These are phyloP conservation scores for Chaetodon auriga DNA, from an alignment of 2,113 vertebrate species.

Conservation along the genomic window DNA sequence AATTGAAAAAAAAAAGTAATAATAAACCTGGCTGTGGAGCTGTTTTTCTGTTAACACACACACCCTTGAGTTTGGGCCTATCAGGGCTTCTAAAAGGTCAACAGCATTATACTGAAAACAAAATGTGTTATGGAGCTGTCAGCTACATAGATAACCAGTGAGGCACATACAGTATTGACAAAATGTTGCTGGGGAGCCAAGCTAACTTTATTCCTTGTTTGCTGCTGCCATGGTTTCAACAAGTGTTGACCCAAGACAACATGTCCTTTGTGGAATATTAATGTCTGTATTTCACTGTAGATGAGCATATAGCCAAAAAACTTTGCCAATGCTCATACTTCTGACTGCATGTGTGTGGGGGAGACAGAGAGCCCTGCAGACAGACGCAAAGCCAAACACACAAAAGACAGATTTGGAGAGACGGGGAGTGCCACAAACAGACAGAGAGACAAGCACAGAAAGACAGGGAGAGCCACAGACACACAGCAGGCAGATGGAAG, in stretches of 20 bases:
- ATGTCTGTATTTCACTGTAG: constrained; percentile 28
- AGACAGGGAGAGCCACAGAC: constrained; percentile 68
- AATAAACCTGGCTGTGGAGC: constrained; percentile 11
- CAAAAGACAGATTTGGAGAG: constrained; percentile 67
- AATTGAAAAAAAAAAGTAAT: constrained; percentile 40
- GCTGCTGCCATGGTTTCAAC: constrained; percentile 39
- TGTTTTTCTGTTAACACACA: constrained; percentile 31
- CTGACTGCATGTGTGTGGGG: constrained; percentile 26
- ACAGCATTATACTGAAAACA: constrained; percentile 34
- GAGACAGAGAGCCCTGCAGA: constrained; percentile 50
- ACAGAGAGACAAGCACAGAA: constrained; percentile 63
- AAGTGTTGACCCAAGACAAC: constrained; percentile 34
- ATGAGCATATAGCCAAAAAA: constrained; percentile 35
- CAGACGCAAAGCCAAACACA: constrained; percentile 51
- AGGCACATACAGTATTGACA: constrained; percentile 38
- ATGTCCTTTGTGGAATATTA: constrained; percentile 48
- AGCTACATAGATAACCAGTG: constrained; percentile 37
- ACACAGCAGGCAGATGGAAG: constrained; percentile 80
- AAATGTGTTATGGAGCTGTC: constrained; percentile 34
- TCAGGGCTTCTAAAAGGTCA: constrained; percentile 53
- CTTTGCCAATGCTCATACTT: constrained; percentile 40
- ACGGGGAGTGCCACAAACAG: constrained; percentile 68
- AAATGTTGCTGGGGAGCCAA: constrained; percentile 15
- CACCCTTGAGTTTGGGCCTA: constrained; percentile 37
- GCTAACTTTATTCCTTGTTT: constrained; percentile 46